Percentiles rank a stretch among this genome's conserved stretches.
Conservation (phyloP, 2,797 vertebrate genomes). For the Poeciliopsis infans region DNA sequence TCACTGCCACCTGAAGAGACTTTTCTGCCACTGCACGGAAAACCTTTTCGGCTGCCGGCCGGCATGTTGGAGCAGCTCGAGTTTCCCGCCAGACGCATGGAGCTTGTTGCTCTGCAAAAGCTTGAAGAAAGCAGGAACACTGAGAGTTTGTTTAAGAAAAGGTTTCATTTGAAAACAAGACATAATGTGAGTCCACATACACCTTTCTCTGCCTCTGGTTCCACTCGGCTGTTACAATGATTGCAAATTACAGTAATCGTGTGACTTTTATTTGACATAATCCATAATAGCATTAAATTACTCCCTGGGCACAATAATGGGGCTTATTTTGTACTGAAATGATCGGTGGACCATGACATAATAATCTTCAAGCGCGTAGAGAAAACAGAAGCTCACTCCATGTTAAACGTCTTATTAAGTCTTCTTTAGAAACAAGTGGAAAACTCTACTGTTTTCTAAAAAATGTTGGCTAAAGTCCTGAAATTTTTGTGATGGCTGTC, state of each 20-base stretch:
- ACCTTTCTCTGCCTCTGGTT: neutral
- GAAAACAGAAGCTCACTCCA: neutral
- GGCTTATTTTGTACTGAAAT: neutral
- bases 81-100: neutral
- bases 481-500: neutral
- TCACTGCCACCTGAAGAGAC: slow-evolving; percentile 1
- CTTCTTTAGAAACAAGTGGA: neutral
- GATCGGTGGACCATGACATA: neutral
- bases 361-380: neutral
- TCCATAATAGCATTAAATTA: neutral
- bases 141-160: neutral
- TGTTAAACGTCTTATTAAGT: neutral
- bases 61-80: neutral
- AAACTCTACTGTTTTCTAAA: neutral
- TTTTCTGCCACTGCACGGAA: neutral
- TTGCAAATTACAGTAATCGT: neutral
- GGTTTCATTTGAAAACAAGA: neutral
- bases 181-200: neutral
- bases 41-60: neutral
- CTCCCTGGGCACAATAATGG: neutral
- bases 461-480: neutral
- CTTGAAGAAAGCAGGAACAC: neutral
- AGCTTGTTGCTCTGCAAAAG: neutral
- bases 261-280: neutral
- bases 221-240: neutral